These are phyloP conservation scores for Coleophora flavipennella DNA, from an alignment of 2,888 invertebrate genomes.

Conservation along the genomic window DNA sequence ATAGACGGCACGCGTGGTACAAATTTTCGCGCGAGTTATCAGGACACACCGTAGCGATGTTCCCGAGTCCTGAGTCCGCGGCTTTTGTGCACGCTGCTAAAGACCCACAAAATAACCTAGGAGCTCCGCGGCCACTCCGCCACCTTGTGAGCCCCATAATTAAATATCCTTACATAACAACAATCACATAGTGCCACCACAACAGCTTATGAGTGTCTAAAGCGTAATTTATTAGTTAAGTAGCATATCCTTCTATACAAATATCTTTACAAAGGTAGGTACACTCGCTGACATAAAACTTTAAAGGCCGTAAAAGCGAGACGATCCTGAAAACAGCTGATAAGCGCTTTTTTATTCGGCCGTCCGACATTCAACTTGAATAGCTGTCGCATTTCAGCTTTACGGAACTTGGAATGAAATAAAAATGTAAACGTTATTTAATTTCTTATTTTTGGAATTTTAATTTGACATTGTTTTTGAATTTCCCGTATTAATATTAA, in stretches of 20 bases:
- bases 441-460: conserved; percentile 3
- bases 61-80: too few species aligned
- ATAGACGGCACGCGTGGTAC: too few species aligned
- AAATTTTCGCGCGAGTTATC: too few species aligned
- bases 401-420: not conserved
- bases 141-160: too few species aligned
- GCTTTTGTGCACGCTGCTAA: too few species aligned
- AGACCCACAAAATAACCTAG: too few species aligned
- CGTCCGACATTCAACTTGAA: conserved; percentile 23
- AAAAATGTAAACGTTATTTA: conserved; percentile 9
- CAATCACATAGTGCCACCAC: too few species aligned
- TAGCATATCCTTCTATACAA: conserved; percentile 16
- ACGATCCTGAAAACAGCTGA: conserved; percentile 51
- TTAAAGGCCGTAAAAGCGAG: conserved; percentile 59
- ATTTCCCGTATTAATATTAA: too few species aligned
- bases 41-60: too few species aligned
- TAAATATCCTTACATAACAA: too few species aligned
- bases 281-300: conserved; percentile 52
- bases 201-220: too few species aligned
- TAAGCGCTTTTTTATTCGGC: conserved; percentile 62
- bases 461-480: not conserved
- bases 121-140: too few species aligned
- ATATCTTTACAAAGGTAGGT: conserved; percentile 20
- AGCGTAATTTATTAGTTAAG: not conserved
- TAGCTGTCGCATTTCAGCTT: conserved; percentile 8